phyloP scores from a whole-genome alignment of 2,797 vertebrate species.

The Melanotaenia boesemani region DNA sequence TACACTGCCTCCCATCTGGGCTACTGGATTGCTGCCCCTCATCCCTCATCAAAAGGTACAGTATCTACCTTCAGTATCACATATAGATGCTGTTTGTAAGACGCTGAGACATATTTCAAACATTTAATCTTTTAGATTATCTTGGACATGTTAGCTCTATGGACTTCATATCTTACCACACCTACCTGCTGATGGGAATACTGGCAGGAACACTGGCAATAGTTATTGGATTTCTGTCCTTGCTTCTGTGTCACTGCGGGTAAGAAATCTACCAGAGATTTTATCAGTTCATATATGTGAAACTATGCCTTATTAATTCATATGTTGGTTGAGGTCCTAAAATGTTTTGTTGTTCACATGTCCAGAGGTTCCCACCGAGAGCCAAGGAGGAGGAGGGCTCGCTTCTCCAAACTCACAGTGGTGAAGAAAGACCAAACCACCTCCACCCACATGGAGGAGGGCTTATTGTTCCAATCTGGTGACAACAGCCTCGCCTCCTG shows the following conservation, averaged over 20 bases:
- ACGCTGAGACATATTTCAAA: background rate
- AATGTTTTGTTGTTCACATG: conserved; percentile 18
- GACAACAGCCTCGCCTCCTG: conserved; percentile 82
- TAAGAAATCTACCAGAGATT: conserved; percentile 55
- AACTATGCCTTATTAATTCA: background rate
- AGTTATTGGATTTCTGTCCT: conserved; percentile 88
- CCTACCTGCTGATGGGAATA: conserved; percentile 90
- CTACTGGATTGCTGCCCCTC: conserved; percentile 92
- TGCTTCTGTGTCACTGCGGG: conserved; percentile 87
- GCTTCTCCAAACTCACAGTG: conserved; percentile 87
- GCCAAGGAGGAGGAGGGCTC: conserved; percentile 79
- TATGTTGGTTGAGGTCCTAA: background rate
- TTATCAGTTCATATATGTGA: background rate
- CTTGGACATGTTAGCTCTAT: conserved; percentile 72
- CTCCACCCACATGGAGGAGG: conserved; percentile 92
- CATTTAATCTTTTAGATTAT: conserved; percentile 72
- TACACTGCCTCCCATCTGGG: conserved; percentile 92
- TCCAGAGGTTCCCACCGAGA: conserved; percentile 81
- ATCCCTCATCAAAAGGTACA: conserved; percentile 86
- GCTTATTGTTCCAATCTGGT: conserved; percentile 80
- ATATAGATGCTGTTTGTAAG: background rate
- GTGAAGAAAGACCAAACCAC: conserved; percentile 96
- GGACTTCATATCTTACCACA: conserved; percentile 91
- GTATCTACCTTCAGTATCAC: too few species aligned
- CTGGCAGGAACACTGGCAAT: conserved; percentile 89